Base-by-base conservation (phyloP, 2,888 invertebrate species). In the Caenorhabditis japonica region DNA sequence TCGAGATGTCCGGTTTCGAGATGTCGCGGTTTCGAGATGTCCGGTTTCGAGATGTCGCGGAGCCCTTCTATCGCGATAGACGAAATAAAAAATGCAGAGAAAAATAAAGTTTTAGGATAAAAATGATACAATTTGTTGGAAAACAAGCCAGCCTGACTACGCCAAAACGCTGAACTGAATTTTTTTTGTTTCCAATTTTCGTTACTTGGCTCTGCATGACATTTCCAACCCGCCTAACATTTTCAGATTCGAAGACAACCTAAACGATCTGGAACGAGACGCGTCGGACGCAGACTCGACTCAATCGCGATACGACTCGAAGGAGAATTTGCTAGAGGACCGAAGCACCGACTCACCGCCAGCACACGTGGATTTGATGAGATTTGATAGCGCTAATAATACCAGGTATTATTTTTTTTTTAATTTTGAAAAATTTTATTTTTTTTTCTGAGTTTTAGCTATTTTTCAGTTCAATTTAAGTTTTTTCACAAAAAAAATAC, bases 211-310 rank as follows among this genome's bases (percentile, higher is more conserved):
- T n/a, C n/a, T n/a, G n/a, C n/a, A n/a, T n/a, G n/a, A n/a, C n/a
- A n/a, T n/a, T n/a, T n/a, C n/a, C 46, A 7, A 12, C 46, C 1
- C n/a, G 23, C 7, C 27, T 46, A 41, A 41, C 41, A 17, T 38
- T 15, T 58, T 38, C 41, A 73, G 73, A 61, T 74, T 74, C 58
- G 74, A 74, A 7, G 74, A 75, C 30, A 61, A 60, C 30, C n/a
- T 70, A 13, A 70, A 70, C 36, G 70, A 75, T 55, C 27, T 70
- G 70, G 70, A 75, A 43, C 33, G 53, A 12, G 64, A 75, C 5
- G 75, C 75, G 13, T 75, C 75, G 23, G 70, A 75, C 38, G 70
- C 70, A n/a, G 70, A 75, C 43, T 59, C 59, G 4, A 70, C 74
- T 3, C 56, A 69, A 17, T 74, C 74, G 10, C 33, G 53, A 12